phyloP scores from a whole-genome alignment of 1,140 invertebrate genomes.

The Nasonia giraulti region DNA sequence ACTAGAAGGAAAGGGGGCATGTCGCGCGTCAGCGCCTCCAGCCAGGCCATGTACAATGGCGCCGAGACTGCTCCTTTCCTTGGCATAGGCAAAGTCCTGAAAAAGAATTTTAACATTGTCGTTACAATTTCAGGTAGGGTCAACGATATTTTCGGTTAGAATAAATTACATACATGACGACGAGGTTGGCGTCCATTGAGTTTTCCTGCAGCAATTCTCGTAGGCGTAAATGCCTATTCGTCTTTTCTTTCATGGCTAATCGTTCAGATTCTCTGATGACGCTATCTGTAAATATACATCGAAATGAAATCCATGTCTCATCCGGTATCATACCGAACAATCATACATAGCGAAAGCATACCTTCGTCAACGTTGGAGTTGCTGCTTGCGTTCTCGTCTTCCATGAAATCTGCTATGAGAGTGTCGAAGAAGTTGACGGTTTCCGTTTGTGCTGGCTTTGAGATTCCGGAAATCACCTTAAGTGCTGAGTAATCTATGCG shows the following conservation, averaged over 20 bases:
- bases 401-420: slow-evolving; percentile 82
- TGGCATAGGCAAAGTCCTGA: slow-evolving; percentile 93
- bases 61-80: slow-evolving; percentile 91
- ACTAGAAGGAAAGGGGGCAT: slow-evolving; percentile 95
- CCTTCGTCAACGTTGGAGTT: slow-evolving; percentile 57
- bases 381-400: slow-evolving; percentile 73
- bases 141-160: neutral
- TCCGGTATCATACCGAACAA: neutral
- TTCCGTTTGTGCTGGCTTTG: slow-evolving; percentile 80
- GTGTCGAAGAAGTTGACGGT: slow-evolving; percentile 88
- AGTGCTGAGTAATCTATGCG: slow-evolving; percentile 96
- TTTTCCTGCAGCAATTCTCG: slow-evolving; percentile 90
- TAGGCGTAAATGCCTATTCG: slow-evolving; percentile 91
- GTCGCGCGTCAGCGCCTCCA: slow-evolving; percentile 90
- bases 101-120: slow-evolving; percentile 36
- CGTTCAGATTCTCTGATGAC: slow-evolving; percentile 88
- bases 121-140: neutral
- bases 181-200: slow-evolving; percentile 88
- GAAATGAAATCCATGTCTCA: neutral
- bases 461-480: slow-evolving; percentile 91
- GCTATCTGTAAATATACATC: slow-evolving; percentile 72
- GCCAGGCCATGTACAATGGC: slow-evolving; percentile 94
- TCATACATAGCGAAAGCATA: neutral
- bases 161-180: slow-evolving; percentile 86
- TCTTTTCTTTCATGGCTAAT: slow-evolving; percentile 90